Percentiles rank a stretch among this genome's conserved stretches.
phyloP scores from a whole-genome alignment of 1,140 invertebrate species.

The Zaprionus africanus region DNA sequence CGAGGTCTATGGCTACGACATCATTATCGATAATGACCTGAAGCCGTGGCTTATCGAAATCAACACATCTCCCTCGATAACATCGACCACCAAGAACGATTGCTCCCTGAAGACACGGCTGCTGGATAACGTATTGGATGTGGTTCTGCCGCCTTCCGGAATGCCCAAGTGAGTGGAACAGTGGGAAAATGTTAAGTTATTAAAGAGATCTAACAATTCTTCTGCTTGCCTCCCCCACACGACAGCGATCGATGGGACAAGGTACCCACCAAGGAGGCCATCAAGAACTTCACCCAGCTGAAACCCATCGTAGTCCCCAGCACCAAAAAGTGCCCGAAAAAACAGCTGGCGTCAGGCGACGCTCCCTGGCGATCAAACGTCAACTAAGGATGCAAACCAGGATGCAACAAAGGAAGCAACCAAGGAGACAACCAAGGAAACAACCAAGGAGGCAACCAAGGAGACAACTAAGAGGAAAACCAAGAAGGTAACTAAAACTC shows the following conservation, averaged over 20 bases:
- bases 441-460: not conserved
- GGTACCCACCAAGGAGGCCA: constrained; percentile 38
- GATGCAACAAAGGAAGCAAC: too few relatives aligned
- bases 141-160: constrained; percentile 94
- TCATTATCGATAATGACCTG: constrained; percentile 92
- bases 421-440: not conserved
- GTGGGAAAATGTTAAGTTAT: not conserved
- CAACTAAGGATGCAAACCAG: too few relatives aligned
- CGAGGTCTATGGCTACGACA: constrained; percentile 96
- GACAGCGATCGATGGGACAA: constrained; percentile 68
- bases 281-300: constrained; percentile 60
- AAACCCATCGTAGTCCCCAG: constrained; percentile 30
- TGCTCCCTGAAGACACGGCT: constrained; percentile 97
- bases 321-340: not conserved
- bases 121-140: constrained; percentile 96
- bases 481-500: not conserved
- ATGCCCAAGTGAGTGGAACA: constrained; percentile 90
- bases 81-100: constrained; percentile 97
- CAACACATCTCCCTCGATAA: constrained; percentile 97
- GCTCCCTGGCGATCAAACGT: not conserved
- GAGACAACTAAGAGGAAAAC: too few relatives aligned
- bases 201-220: too few relatives aligned
- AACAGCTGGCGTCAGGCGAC: not conserved
- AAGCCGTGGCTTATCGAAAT: constrained; percentile 96
- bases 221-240: not conserved